Conservation (phyloP, 35 echinoderm and acorn worm genomes). For the Ophioderma brevispina region DNA sequence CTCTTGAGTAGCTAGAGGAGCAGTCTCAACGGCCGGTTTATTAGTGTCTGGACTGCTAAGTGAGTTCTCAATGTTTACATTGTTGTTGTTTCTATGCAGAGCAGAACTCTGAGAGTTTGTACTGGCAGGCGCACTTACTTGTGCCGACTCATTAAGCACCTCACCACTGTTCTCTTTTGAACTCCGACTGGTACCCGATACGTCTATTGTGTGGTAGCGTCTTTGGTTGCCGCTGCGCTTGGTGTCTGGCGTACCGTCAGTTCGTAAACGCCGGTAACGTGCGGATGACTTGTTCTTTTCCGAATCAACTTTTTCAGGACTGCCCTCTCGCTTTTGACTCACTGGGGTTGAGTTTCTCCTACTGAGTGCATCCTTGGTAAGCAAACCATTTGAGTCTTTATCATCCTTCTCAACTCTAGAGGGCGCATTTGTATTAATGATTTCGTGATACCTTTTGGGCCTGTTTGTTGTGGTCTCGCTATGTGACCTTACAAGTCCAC, state of each 20-base stretch:
- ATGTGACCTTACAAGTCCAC: neutral
- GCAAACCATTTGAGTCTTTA: neutral
- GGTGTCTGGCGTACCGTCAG: neutral
- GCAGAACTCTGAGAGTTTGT: constrained; percentile 17
- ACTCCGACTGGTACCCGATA: neutral
- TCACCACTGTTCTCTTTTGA: neutral
- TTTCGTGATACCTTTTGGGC: neutral
- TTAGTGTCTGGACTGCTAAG: neutral
- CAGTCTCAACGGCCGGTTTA: neutral
- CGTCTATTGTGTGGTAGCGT: neutral
- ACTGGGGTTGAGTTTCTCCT: neutral
- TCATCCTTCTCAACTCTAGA: neutral
- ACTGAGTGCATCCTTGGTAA: neutral
- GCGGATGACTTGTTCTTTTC: neutral
- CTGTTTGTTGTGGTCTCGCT: constrained; percentile 1
- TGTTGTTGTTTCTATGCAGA: constrained; percentile 94
- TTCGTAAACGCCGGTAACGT: neutral
- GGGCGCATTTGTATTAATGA: neutral
- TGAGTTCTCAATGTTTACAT: constrained; percentile 73
- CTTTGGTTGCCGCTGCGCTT: neutral
- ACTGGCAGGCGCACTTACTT: constrained; percentile 7
- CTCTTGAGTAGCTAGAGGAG: neutral
- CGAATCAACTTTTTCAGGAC: neutral
- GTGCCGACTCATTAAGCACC: neutral
- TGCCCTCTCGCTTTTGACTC: neutral